Evolutionary conservation across 1,140 invertebrate species (phyloP).

Genomic region (Diplogasteroides magnus): DNA sequence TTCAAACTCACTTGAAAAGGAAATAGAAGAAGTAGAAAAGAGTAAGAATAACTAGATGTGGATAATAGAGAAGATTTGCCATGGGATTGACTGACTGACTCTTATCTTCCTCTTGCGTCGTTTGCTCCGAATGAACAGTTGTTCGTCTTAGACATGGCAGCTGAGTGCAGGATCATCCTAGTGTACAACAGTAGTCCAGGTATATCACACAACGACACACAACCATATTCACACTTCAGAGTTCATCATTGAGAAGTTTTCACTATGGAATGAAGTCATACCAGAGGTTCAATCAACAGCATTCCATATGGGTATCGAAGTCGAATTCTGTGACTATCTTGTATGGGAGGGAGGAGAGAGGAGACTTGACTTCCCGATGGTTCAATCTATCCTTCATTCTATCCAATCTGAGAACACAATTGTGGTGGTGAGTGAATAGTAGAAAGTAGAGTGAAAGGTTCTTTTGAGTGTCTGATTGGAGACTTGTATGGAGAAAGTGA

Average conservation of each 20-base stretch:
- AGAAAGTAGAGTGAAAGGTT: neutral
- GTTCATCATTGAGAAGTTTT: neutral
- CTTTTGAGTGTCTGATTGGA: slow-evolving; percentile 13
- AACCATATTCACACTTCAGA: neutral
- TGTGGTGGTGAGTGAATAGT: neutral
- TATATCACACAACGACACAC: neutral
- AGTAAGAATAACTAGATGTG: slow-evolving; percentile 20
- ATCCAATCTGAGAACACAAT: neutral
- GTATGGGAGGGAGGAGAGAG: neutral
- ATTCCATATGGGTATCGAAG: neutral
- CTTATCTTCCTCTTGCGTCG: neutral
- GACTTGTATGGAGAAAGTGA: slow-evolving; percentile 6
- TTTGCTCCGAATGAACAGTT: slow-evolving; percentile 9
- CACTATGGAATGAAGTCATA: neutral
- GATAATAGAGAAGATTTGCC: slow-evolving; percentile 20
- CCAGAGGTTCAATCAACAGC: slow-evolving; percentile 13
- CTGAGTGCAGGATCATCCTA: neutral
- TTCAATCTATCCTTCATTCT: neutral
- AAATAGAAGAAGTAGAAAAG: slow-evolving; percentile 35
- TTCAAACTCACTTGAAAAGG: slow-evolving; percentile 34
- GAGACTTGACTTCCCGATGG: neutral
- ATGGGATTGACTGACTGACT: slow-evolving; percentile 11
- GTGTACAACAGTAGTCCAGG: neutral
- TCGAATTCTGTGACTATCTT: neutral
- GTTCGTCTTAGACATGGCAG: slow-evolving; percentile 14